Base-by-base conservation (phyloP, 2,113 vertebrate genomes). In the Amazona vittata region DNA sequence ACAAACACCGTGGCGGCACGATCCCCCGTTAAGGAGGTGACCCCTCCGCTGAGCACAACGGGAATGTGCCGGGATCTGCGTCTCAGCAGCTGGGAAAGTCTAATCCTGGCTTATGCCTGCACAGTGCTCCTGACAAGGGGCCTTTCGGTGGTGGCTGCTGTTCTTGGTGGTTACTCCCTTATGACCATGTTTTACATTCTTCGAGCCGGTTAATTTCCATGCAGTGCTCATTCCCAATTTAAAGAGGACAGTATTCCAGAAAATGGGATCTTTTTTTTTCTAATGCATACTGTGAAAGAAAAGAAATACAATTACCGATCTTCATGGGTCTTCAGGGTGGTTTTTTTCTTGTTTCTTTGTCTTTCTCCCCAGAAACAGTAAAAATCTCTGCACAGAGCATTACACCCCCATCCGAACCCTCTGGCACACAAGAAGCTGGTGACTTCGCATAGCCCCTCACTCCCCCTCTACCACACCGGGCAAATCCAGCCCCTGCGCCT, bases 231-330 rank as follows among this genome's bases (percentile, higher is more conserved):
- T 97, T 98, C 97, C 97, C 98, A 98, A 98, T 97, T 98, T 98
- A 98, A 98, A 98, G 97, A 98, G 98, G 97, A 97, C 96, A 98
- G 98, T 96, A 98, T 97, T 98, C 98, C 98, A 98, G 98, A 98
- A 97, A 98, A 98, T 97, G 98, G 97, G 97, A 97, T 97, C 98
- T 98, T 98, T 98, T 98, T 98, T 98, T 98, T 98, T 98, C 98
- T 98, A 98, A 98, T 98, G 98, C 98, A 98, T 98, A 98, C 98
- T 98, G 98, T 98, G 98, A 98, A 98, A 98, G 98, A 98, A 98
- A 98, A 98, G 97, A 98, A 96, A 98, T 97, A 98, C 93, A 97
- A 98, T 98, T 98, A 98, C 98, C 98, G 96, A 98, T 97, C 97
- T 98, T 97, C 97, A 95, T 97, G 95, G 67, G 93, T 96, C 92